phyloP scores from a whole-genome alignment of 2,113 vertebrate genomes.

The Mesembrinibis cayennensis region DNA sequence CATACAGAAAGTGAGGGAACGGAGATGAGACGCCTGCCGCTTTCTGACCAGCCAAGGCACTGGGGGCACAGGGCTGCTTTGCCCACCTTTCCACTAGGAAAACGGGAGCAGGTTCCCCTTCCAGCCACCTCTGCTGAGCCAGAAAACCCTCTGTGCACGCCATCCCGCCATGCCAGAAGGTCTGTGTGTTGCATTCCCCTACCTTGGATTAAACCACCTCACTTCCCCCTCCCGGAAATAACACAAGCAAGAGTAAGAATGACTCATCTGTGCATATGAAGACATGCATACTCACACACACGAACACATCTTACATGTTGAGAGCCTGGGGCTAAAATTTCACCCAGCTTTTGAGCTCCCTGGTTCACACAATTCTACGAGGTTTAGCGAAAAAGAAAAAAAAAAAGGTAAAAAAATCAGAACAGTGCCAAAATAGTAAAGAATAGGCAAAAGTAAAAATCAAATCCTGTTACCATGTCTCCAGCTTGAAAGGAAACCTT shows the following conservation, averaged over 20 bases:
- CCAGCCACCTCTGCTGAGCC: neutral
- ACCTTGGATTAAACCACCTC: conserved; percentile 29
- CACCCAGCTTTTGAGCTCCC: conserved; percentile 3
- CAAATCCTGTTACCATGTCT: neutral
- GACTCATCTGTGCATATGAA: conserved; percentile 54
- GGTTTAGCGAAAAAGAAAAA: neutral
- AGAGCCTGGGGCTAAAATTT: conserved; percentile 22
- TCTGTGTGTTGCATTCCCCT: conserved; percentile 1
- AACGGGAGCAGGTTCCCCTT: neutral
- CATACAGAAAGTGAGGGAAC: conserved; percentile 27
- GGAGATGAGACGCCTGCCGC: neutral
- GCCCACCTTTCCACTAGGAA: neutral
- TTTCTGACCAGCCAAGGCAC: neutral
- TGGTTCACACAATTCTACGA: neutral
- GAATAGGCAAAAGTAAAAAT: neutral
- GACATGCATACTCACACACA: conserved; percentile 37
- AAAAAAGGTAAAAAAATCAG: neutral
- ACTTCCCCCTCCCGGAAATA: conserved; percentile 58
- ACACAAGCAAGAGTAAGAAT: conserved; percentile 39
- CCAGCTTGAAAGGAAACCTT: neutral
- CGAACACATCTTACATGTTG: neutral
- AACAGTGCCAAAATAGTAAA: neutral
- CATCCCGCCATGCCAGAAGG: neutral
- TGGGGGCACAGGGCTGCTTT: neutral
- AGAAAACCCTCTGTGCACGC: neutral